Evolutionary conservation across 2,113 vertebrate species (phyloP), one percentile per base, ranked within the genome.

Genomic region (Zosterops lateralis): DNA sequence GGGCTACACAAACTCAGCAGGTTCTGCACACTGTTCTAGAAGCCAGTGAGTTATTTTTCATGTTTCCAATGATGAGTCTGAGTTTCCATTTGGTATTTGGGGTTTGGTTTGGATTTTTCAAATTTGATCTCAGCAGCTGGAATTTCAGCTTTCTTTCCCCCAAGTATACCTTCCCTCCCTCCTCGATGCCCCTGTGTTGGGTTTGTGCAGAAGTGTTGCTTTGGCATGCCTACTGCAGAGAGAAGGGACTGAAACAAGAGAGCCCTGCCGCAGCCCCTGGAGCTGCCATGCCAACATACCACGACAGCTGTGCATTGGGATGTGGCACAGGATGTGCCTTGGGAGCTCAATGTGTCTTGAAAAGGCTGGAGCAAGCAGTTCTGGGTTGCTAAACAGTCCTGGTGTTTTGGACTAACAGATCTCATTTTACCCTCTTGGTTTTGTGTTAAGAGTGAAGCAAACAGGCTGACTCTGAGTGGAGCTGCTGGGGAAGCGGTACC

Each of bases 141-240:
- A 56, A 34, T 44, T 74, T 73, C 57, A 38, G 66, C 28, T 64
- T 56, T 54, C 57, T 74, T 21, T 7, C 10, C 25, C 38, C 28
- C 14, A 40, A 84, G 10, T 25, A 24, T 21, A 50, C 32, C 65
- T 72, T 72, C 79, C 51, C 51, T 89, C 64, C 66, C 18, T 84
- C 25, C 25, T n/a, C 1, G 0, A 57, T 3, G 7, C 28, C 60
- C 44, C 54, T 72, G 4, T 3, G 4, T 6, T 77, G 84, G 15
- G 73, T 92, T 92, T 91, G 76, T 92, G 72, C 76, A 91, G 90
- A 91, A 83, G 83, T 20, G 28, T 65, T 42, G 17, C 57, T 86
- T 62, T 68, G 67, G 84, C 2, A 0, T 62, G 79, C 57, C 74
- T 88, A 29, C 80, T 42, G 68, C 87, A 67, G 88, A 74, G 44